Conservation (phyloP, 2,113 vertebrate species). For the Microcebus griseorufus region DNA sequence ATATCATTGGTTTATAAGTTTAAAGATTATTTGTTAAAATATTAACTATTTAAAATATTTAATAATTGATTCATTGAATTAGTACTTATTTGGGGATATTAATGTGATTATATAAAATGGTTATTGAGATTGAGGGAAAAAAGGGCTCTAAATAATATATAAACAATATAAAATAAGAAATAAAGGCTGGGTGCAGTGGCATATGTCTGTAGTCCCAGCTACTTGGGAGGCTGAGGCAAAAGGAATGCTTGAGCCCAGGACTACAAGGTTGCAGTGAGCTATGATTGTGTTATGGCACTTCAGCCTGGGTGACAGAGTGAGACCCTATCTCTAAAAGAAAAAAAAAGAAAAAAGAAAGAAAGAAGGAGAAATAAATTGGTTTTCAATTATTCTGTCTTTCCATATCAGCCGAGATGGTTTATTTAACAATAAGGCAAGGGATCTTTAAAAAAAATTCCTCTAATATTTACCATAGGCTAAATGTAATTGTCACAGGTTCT, state of each 20-base stretch:
- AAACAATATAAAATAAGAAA: conserved; percentile 75
- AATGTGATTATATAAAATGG: conserved; percentile 24
- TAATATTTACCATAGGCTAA: conserved; percentile 82
- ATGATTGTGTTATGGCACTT: no score
- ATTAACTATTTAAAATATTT: background rate
- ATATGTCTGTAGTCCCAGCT: no score
- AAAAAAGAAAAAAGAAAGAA: no score
- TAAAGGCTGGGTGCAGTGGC: conserved; percentile 4
- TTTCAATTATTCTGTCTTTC: conserved; percentile 76
- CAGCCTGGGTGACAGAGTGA: no score
- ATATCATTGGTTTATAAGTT: background rate
- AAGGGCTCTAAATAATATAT: conserved; percentile 43
- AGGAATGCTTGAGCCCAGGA: no score
- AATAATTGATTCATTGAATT: background rate
- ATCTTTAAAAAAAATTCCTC: conserved; percentile 38
- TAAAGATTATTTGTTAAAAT: conserved; percentile 6
- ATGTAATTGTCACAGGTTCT: conserved; percentile 78
- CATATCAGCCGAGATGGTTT: conserved; percentile 69
- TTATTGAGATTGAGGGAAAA: conserved; percentile 49
- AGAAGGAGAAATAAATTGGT: conserved; percentile 40
- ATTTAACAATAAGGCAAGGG: conserved; percentile 69
- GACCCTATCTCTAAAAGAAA: no score
- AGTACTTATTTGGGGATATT: background rate
- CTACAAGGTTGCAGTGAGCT: no score
- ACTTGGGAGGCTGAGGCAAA: no score